Evolutionary conservation across 1,140 invertebrate species (phyloP).

Genomic region (Battus philenor): DNA sequence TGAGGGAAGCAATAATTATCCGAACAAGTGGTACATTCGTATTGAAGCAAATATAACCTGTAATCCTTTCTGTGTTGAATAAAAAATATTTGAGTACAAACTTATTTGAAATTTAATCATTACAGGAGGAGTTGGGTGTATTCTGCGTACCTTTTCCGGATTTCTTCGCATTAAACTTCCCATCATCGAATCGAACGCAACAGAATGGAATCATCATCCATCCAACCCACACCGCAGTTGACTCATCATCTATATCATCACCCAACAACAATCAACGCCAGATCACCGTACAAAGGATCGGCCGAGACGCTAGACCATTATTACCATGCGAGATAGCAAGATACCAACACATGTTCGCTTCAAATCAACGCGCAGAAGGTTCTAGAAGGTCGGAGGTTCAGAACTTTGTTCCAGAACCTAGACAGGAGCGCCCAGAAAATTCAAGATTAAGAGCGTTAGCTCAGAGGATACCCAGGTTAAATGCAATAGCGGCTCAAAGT

Average conservation of each 20-base stretch:
- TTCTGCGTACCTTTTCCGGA: slow-evolving; percentile 67
- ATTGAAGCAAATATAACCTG: too few species aligned
- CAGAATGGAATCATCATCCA: slow-evolving; percentile 45
- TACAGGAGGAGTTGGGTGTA: slow-evolving; percentile 66
- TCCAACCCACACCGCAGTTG: slow-evolving; percentile 22
- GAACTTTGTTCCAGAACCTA: slow-evolving; percentile 39
- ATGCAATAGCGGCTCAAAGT: slow-evolving; percentile 25
- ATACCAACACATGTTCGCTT: slow-evolving; percentile 62
- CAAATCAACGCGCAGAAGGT: slow-evolving; percentile 26
- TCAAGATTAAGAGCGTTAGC: slow-evolving; percentile 42
- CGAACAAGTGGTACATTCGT: too few species aligned
- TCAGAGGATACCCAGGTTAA: slow-evolving; percentile 49
- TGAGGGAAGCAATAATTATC: too few species aligned
- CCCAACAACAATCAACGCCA: slow-evolving; percentile 43
- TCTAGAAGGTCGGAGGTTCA: slow-evolving; percentile 28
- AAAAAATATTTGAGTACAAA: too few species aligned
- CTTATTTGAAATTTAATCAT: too few species aligned
- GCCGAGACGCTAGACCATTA: slow-evolving; percentile 60
- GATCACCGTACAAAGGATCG: slow-evolving; percentile 67
- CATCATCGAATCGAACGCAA: slow-evolving; percentile 32
- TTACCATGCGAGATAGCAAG: slow-evolving; percentile 56
- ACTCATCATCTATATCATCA: slow-evolving; percentile 25
- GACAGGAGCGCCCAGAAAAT: slow-evolving; percentile 34
- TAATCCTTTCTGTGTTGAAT: too few species aligned
- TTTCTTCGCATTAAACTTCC: slow-evolving; percentile 54